Conservation (phyloP, 2,888 invertebrate species). For the Heliconius erato region DNA sequence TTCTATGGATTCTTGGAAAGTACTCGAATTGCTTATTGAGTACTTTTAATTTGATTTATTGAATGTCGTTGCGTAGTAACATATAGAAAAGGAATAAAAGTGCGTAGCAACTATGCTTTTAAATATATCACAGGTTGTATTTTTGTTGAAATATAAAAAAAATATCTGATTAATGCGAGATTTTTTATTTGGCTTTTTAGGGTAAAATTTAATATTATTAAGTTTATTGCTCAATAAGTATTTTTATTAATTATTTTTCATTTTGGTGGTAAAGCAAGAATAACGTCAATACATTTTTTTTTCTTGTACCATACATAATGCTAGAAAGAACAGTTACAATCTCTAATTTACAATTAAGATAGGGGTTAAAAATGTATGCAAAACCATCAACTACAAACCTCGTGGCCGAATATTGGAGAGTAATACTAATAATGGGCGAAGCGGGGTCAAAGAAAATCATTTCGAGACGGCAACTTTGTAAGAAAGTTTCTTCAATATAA, state of each 20-base stretch:
- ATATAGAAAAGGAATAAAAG: background rate
- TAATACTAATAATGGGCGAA: slow-evolving; percentile 73
- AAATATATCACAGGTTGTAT: too few relatives aligned
- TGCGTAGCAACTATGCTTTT: background rate
- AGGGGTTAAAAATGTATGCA: slow-evolving; percentile 22
- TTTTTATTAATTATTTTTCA: too few relatives aligned
- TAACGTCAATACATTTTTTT: background rate
- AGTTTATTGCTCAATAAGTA: too few relatives aligned
- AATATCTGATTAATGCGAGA: too few relatives aligned
- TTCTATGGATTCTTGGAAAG: slow-evolving; percentile 2
- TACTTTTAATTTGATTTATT: slow-evolving; percentile 2
- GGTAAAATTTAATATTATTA: too few relatives aligned
- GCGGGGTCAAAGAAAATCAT: slow-evolving; percentile 78
- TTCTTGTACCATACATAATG: background rate
- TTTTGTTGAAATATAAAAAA: background rate
- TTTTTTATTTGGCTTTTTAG: too few relatives aligned
- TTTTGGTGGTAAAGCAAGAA: background rate
- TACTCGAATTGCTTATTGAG: background rate
- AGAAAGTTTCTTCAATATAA: slow-evolving; percentile 80
- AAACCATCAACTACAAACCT: slow-evolving; percentile 47
- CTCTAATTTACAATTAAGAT: background rate
- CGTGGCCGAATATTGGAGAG: slow-evolving; percentile 64
- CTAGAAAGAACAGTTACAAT: background rate
- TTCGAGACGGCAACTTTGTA: slow-evolving; percentile 70
- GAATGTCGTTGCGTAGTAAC: background rate